These are phyloP conservation scores for Lanius ludovicianus DNA, from an alignment of 2,113 vertebrate genomes.

Conservation along the genomic window DNA sequence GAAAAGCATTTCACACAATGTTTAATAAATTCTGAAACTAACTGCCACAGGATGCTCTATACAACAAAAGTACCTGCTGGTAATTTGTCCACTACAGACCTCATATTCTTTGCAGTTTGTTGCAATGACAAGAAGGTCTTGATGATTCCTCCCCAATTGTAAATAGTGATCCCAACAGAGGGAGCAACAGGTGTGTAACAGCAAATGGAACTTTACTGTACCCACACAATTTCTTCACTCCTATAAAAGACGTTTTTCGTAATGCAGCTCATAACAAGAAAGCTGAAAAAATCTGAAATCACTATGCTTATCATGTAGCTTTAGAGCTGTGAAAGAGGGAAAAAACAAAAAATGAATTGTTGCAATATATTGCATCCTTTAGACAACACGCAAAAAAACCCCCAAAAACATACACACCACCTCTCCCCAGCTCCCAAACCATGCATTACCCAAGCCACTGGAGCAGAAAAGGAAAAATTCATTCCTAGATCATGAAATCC, in stretches of 20 bases:
- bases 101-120: background rate
- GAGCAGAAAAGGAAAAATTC: background rate
- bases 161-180: background rate
- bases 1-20: background rate
- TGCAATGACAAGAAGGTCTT: background rate
- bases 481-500: background rate
- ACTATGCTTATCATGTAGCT: background rate
- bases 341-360: background rate
- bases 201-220: background rate
- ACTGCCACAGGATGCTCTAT: background rate
- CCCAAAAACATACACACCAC: accelerated
- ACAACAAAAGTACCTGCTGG: background rate
- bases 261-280: background rate
- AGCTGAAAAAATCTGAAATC: background rate
- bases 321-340: background rate
- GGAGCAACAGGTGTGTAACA: background rate
- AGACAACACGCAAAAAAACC: background rate
- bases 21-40: background rate
- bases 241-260: background rate
- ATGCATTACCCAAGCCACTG: background rate
- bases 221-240: background rate
- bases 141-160: background rate
- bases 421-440: background rate
- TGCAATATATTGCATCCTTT: background rate
- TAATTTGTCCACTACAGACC: background rate